Percentiles rank a stretch among this genome's conserved stretches.
Conservation (phyloP, 1,140 invertebrate genomes). For the Drosophila repletoides region DNA sequence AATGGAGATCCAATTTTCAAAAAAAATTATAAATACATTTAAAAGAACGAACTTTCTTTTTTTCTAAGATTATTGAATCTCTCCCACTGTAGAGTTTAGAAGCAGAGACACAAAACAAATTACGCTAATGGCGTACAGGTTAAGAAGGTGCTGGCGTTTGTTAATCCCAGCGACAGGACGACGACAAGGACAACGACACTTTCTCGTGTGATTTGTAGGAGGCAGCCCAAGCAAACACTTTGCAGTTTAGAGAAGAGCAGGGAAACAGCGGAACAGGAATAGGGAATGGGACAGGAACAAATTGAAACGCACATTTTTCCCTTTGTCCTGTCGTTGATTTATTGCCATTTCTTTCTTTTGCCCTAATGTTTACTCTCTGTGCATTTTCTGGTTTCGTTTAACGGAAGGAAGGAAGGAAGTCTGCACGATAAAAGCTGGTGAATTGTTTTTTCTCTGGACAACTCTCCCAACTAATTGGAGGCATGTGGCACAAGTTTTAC, state of each 20-base stretch:
- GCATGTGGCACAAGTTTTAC: constrained; percentile 20
- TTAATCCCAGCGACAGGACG: constrained; percentile 50
- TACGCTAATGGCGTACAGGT: constrained; percentile 65
- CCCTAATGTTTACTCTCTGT: constrained; percentile 42
- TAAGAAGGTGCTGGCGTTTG: constrained; percentile 59
- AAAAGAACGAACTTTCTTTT: not conserved
- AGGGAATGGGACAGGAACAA: constrained; percentile 5
- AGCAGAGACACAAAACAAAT: constrained; percentile 60
- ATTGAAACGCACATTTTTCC: constrained; percentile 31
- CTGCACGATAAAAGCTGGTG: constrained; percentile 47
- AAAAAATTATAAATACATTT: not conserved
- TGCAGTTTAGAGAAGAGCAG: constrained; percentile 34
- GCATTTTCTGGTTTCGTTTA: constrained; percentile 25
- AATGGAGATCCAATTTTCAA: too few species aligned
- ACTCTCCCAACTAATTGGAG: constrained; percentile 57
- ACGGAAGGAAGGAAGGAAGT: constrained; percentile 71
- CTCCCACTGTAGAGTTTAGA: not conserved
- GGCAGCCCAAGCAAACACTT: constrained; percentile 16
- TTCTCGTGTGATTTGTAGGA: constrained; percentile 46
- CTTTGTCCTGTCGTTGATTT: constrained; percentile 51
- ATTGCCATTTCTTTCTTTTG: constrained; percentile 42
- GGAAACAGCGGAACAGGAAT: not conserved
- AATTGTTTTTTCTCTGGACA: constrained; percentile 33
- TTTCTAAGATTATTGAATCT: too few species aligned
- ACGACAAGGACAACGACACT: constrained; percentile 7